Evolutionary conservation across 2,113 vertebrate genomes (phyloP), one percentile per base, ranked within the genome.

Genomic region (Barnardius zonarius): DNA sequence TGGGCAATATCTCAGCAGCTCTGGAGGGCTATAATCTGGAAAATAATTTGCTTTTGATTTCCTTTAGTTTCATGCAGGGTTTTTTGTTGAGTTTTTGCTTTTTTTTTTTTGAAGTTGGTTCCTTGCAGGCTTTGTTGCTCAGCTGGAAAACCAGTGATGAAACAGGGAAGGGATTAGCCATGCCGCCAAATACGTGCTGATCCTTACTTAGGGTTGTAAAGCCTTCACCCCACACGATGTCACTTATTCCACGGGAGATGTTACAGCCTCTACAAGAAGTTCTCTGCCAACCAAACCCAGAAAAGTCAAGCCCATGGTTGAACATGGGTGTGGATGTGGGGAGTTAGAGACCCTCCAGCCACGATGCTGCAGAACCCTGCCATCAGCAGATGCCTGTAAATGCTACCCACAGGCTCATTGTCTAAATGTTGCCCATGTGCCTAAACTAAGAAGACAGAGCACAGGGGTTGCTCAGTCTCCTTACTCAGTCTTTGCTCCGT

Each of bases 1-100:
- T 99, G 98, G 99, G 97, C 98, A 85, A 97, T 98, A 98, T 98
- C 98, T 98, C 98, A 97, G 98, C 97, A 68, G 98, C 98, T 95
- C 98, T 96, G 90, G 85, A 92, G 97, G 87, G 96, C 97, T 96
- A 96, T 97, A 97, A 98, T 98, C 96, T 98, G 82, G 97, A 97
- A 98, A 98, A 98, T 98, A 96, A 98, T 98, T 98, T 98, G 97
- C 97, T 98, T 98, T 98, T 98, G 97, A 98, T 97, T 97, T 96
- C 97, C 83, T 94, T 97, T 95, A 76, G 96, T 96, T 96, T 95
- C 82, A 31, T 75, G 82, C 28, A 86, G 81, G 17, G 6, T 52
- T 67, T 86, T 75, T 61, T 23, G 33, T 10, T 68, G 52, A 17
- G 17, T 44, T 17, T 44, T 48, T 63, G 39, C 39, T 67, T 91